These are phyloP conservation scores for Riptortus pedestris DNA, from an alignment of 1,140 invertebrate genomes.

Conservation along the genomic window DNA sequence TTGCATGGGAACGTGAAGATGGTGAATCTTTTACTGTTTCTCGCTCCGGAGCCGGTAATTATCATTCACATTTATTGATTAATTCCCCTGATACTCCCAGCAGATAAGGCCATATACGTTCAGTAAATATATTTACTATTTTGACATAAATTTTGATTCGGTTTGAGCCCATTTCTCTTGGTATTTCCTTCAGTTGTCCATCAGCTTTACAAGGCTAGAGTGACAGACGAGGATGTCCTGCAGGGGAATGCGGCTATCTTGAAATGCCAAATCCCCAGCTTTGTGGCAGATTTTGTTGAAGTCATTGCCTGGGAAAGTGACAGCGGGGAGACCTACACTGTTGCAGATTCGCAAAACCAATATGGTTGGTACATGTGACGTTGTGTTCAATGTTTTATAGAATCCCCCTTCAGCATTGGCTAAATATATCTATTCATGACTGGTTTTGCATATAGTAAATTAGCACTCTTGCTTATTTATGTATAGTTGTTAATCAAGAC, in stretches of 20 bases:
- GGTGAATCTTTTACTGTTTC: slow-evolving; percentile 34
- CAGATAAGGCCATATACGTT: no score
- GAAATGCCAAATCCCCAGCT: slow-evolving; percentile 77
- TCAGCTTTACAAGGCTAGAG: slow-evolving; percentile 73
- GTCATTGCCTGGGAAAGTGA: slow-evolving; percentile 74
- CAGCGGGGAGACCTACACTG: slow-evolving; percentile 40
- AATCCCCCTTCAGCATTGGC: not conserved
- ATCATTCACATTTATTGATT: no score
- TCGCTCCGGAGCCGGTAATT: not conserved
- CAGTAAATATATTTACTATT: no score
- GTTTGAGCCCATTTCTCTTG: no score
- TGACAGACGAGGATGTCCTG: slow-evolving; percentile 80
- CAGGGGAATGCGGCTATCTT: slow-evolving; percentile 74
- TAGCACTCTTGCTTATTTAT: no score
- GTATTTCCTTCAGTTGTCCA: slow-evolving; percentile 83
- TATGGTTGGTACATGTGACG: not conserved
- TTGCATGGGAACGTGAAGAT: slow-evolving; percentile 71
- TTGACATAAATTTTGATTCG: no score
- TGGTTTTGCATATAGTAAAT: no score
- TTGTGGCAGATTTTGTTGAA: slow-evolving; percentile 78
- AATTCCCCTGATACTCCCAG: slow-evolving; percentile 3
- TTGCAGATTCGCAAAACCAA: not conserved
- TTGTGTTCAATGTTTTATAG: not conserved
- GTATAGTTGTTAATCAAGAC: slow-evolving; percentile 68
- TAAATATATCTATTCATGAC: no score